phyloP scores from a whole-genome alignment of 2,113 vertebrate genomes.

The Raphicerus campestris region DNA sequence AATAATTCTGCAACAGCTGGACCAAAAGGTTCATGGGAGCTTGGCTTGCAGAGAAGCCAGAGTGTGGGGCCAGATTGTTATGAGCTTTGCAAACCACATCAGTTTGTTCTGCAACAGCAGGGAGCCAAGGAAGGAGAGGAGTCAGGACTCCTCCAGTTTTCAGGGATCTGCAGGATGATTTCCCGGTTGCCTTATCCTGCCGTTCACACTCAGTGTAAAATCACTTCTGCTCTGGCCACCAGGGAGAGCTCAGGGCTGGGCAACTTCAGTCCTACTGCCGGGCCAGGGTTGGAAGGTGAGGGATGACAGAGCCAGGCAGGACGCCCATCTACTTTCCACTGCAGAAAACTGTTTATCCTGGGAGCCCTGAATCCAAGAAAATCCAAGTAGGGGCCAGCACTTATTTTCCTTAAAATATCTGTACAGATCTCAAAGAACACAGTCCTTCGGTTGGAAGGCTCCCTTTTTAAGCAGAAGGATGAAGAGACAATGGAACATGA shows the following conservation, averaged over 20 bases:
- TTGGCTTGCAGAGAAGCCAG: neutral
- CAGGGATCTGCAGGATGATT: neutral
- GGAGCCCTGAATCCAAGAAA: neutral
- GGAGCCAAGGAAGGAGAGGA: neutral
- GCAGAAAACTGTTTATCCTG: neutral
- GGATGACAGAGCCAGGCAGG: neutral
- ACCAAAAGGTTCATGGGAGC: neutral
- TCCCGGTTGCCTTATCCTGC: neutral
- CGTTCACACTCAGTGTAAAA: neutral
- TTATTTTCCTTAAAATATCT: neutral
- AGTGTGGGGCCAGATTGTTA: neutral
- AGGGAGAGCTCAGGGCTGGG: neutral
- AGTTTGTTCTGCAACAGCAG: neutral
- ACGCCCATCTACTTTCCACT: neutral
- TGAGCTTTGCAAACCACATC: neutral
- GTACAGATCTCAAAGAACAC: neutral
- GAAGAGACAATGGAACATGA: neutral
- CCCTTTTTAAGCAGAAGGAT: neutral
- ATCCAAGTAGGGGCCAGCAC: neutral
- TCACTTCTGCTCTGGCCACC: neutral
- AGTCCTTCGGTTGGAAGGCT: neutral
- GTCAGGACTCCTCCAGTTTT: neutral
- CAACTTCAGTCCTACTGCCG: neutral
- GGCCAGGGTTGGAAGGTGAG: neutral
- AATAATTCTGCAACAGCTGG: neutral